These are phyloP conservation scores for Dermatemys mawii DNA, from an alignment of 2,113 vertebrate species.

Conservation along the genomic window DNA sequence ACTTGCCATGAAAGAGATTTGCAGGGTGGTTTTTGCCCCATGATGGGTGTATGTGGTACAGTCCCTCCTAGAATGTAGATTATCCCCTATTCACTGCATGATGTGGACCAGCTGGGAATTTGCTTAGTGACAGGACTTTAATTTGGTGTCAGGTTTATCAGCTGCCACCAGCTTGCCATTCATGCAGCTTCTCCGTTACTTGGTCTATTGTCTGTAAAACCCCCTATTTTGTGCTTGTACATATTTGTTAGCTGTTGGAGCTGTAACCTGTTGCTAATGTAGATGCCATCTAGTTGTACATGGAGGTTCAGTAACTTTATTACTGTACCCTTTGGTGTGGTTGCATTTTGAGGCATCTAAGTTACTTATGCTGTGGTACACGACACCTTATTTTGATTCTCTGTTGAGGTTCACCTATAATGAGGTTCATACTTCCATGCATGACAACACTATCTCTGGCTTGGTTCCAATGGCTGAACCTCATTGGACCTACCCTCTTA, in stretches of 20 bases:
- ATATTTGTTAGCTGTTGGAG: neutral
- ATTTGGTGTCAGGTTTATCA: neutral
- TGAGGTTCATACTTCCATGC: neutral
- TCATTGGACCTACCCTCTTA: too few relatives aligned
- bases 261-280: neutral
- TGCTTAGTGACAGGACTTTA: neutral
- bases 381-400: neutral
- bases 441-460: neutral
- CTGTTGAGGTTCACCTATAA: neutral
- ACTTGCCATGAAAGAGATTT: slow-evolving; percentile 49
- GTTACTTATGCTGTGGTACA: neutral
- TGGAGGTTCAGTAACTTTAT: neutral
- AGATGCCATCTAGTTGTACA: neutral
- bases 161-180: neutral
- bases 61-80: neutral
- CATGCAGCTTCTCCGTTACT: neutral
- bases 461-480: too few relatives aligned
- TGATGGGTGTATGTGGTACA: neutral
- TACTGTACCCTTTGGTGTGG: neutral
- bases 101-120: neutral
- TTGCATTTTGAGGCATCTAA: neutral
- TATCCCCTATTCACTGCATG: neutral
- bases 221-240: neutral
- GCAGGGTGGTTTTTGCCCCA: slow-evolving; percentile 2
- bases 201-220: neutral